Percentiles rank a stretch among this genome's conserved stretches.
Evolutionary conservation across 2,888 invertebrate genomes (phyloP).

Genomic region (Polymixis flavicincta): DNA sequence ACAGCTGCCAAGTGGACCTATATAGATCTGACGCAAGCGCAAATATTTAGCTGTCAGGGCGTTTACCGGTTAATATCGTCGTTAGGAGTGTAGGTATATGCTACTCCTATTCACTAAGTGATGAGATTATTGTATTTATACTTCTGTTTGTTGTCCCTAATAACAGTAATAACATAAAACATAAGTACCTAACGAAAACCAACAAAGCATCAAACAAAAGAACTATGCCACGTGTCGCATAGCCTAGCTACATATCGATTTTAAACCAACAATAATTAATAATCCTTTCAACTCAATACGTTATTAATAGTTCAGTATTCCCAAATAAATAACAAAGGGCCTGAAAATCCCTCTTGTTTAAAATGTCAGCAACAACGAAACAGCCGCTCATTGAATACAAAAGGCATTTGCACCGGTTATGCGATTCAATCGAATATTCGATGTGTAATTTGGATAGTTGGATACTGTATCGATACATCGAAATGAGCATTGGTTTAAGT

Average conservation of each 20-base stretch:
- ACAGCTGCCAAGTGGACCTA: too few relatives aligned
- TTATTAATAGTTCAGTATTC: slow-evolving; percentile 12
- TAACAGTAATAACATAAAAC: too few relatives aligned
- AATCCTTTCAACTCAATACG: slow-evolving; percentile 17
- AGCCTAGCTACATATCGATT: not conserved
- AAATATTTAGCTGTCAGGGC: too few relatives aligned
- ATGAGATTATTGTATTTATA: too few relatives aligned
- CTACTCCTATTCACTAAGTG: too few relatives aligned
- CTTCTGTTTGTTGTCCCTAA: too few relatives aligned
- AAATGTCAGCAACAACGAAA: slow-evolving; percentile 29
- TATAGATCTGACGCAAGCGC: too few relatives aligned
- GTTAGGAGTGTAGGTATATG: too few relatives aligned
- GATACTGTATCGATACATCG: slow-evolving; percentile 42
- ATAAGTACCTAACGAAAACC: not conserved
- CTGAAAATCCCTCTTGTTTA: slow-evolving; percentile 31
- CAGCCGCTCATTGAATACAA: slow-evolving; percentile 35
- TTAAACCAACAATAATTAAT: slow-evolving; percentile 15
- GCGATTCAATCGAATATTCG: slow-evolving; percentile 51
- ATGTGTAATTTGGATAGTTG: slow-evolving; percentile 55
- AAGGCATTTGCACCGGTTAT: slow-evolving; percentile 21
- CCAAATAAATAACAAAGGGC: slow-evolving; percentile 28
- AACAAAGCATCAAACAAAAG: slow-evolving; percentile 4
- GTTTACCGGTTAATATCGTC: too few relatives aligned
- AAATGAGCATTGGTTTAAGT: slow-evolving; percentile 31
- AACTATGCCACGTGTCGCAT: not conserved